Evolutionary conservation across 2,113 vertebrate genomes (phyloP).

Genomic region (Peucedramus taeniatus): DNA sequence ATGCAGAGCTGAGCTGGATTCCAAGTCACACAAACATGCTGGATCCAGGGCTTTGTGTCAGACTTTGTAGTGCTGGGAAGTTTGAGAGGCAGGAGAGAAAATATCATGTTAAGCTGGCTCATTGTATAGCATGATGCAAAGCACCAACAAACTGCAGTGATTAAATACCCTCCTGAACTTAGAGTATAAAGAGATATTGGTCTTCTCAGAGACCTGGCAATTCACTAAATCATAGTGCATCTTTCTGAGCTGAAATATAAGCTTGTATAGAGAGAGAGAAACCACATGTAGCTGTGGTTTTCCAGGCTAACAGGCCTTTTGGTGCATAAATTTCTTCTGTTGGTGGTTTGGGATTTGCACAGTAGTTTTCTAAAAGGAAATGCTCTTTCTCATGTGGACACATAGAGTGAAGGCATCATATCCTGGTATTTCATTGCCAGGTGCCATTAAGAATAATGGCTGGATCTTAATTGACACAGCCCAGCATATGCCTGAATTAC

Average conservation of each 20-base stretch:
- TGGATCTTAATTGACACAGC: neutral
- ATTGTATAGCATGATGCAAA: neutral
- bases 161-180: neutral
- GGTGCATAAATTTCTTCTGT: neutral
- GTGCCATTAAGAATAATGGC: neutral
- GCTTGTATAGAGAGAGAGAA: neutral
- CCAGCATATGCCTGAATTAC: neutral
- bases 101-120: neutral
- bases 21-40: neutral
- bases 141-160: neutral
- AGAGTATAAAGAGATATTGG: neutral
- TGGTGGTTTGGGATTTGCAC: neutral
- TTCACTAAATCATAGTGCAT: conserved; percentile 1
- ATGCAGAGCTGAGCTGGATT: neutral
- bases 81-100: neutral
- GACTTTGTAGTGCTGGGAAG: neutral
- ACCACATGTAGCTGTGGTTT: neutral
- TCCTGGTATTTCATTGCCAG: neutral
- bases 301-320: neutral
- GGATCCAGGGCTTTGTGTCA: neutral
- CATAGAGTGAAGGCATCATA: neutral
- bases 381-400: neutral
- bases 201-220: neutral
- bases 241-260: neutral
- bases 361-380: neutral